Percentiles rank a stretch among this genome's conserved stretches.
Evolutionary conservation across 2,113 vertebrate genomes (phyloP).

Genomic region (Proterorhinus semilunaris): DNA sequence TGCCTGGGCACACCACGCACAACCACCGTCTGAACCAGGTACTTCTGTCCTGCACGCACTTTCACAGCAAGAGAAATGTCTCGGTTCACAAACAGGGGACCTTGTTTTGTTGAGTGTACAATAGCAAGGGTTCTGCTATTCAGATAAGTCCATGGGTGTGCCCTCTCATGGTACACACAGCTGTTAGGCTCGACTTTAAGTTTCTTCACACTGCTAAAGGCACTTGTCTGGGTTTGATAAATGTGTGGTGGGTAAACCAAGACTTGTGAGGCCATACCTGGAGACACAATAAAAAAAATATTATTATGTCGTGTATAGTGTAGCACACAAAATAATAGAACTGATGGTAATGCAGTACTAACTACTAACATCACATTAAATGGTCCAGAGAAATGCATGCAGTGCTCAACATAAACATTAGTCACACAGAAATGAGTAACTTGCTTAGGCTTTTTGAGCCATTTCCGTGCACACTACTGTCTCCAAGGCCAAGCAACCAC

Average conservation of each 20-base stretch:
- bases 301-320: not conserved
- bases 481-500: constrained; percentile 74
- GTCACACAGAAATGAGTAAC: constrained; percentile 64
- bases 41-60: constrained; percentile 77
- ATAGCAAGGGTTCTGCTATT: constrained; percentile 92
- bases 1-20: constrained; percentile 88
- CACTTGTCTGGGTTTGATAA: constrained; percentile 99
- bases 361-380: not conserved
- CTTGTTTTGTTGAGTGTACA: constrained; percentile 83
- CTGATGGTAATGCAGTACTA: no score
- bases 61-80: constrained; percentile 71
- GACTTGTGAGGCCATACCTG: constrained; percentile 99
- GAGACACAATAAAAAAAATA: constrained; percentile 37
- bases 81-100: constrained; percentile 86
- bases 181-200: constrained; percentile 98
- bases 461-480: constrained; percentile 69
- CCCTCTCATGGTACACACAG: constrained; percentile 95
- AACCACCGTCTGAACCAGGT: constrained; percentile 87
- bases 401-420: constrained; percentile 48
- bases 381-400: constrained; percentile 3
- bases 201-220: constrained; percentile 99
- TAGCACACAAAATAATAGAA: not conserved
- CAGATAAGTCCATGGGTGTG: constrained; percentile 89
- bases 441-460: constrained; percentile 66
- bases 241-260: constrained; percentile 99